Percentiles rank a stretch among this genome's conserved stretches.
phyloP scores from a whole-genome alignment of 2,888 invertebrate species.

The Patella caerulea region DNA sequence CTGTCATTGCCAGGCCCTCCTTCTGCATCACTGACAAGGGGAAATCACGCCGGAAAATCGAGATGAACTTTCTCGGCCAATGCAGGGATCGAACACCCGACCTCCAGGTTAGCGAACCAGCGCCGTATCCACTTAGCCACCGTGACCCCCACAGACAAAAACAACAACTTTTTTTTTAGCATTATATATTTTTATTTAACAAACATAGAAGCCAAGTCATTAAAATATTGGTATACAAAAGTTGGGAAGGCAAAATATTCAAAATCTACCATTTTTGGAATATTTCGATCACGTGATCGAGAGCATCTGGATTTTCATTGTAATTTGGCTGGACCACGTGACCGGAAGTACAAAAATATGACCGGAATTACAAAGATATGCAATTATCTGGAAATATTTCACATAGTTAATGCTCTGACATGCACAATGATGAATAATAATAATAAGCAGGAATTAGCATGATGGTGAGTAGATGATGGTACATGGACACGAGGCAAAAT shows the following conservation, averaged over 20 bases:
- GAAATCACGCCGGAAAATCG: no score
- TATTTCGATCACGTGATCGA: background rate
- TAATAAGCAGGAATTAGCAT: background rate
- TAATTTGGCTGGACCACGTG: slow-evolving; percentile 7
- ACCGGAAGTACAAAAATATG: slow-evolving; percentile 9
- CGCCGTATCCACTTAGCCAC: no score
- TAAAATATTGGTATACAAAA: slow-evolving; percentile 22
- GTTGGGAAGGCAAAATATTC: slow-evolving; percentile 27
- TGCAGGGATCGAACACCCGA: no score
- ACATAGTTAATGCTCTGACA: slow-evolving; percentile 1
- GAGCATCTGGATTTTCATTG: background rate
- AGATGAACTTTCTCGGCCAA: no score
- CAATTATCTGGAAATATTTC: background rate
- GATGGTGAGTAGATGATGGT: no score
- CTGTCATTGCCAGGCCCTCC: no score
- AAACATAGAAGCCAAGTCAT: slow-evolving; percentile 26
- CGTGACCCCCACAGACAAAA: no score
- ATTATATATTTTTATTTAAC: slow-evolving; percentile 25
- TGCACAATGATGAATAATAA: background rate
- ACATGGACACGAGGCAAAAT: no score
- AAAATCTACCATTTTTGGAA: background rate
- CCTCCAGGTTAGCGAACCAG: no score
- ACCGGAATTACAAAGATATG: slow-evolving; percentile 12
- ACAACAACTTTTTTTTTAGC: no score
- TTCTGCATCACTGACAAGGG: no score